Conservation (phyloP, 2,888 invertebrate species). For the Platycnemis pennipes region DNA sequence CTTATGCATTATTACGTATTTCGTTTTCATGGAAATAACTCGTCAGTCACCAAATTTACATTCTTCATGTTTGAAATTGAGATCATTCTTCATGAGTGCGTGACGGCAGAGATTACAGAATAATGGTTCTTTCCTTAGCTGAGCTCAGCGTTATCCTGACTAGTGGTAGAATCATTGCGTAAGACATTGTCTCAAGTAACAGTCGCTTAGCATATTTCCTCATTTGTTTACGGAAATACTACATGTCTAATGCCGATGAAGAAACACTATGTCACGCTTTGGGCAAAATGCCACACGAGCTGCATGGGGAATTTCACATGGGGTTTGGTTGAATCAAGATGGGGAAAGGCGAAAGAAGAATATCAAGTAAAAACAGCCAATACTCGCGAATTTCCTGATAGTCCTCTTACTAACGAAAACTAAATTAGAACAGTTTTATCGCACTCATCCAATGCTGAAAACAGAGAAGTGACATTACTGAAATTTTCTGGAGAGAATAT, state of each 20-base stretch:
- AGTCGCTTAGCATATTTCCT: conserved; percentile 53
- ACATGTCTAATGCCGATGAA: conserved; percentile 36
- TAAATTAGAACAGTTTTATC: too few species aligned
- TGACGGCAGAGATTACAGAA: background rate
- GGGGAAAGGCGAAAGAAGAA: background rate
- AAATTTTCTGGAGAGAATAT: too few species aligned
- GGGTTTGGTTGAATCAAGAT: background rate
- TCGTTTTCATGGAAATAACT: background rate
- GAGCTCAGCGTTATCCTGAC: background rate
- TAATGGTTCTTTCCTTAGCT: background rate
- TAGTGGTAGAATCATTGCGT: conserved; percentile 36
- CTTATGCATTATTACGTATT: background rate
- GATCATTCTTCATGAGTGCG: background rate
- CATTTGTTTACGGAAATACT: conserved; percentile 66
- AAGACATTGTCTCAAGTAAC: conserved; percentile 44
- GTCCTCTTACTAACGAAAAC: too few species aligned
- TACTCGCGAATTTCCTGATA: background rate
- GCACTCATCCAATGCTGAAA: too few species aligned
- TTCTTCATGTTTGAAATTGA: background rate
- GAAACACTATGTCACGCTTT: conserved; percentile 56
- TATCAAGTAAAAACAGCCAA: background rate
- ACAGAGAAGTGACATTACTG: too few species aligned
- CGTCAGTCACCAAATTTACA: background rate
- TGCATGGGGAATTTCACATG: conserved; percentile 40
- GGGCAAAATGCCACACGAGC: conserved; percentile 59